Conservation (phyloP, 2,888 invertebrate genomes). For the Eupeodes luniger region DNA sequence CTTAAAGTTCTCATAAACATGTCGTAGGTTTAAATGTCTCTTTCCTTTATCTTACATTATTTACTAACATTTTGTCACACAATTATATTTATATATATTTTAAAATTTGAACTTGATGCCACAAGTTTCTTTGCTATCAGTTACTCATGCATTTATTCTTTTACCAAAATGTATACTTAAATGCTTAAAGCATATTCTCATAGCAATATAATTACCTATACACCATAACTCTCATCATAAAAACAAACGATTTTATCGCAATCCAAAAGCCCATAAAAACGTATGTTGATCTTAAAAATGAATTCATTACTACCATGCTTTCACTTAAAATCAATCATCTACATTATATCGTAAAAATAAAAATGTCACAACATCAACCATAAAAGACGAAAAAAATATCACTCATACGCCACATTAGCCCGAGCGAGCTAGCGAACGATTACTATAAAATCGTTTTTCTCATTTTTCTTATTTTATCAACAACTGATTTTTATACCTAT, state of each 20-base stretch:
- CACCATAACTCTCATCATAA: neutral
- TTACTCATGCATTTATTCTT: neutral
- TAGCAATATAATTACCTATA: neutral
- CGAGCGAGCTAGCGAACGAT: too few species aligned
- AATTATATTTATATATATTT: too few species aligned
- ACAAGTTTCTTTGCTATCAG: too few species aligned
- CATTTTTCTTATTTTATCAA: neutral
- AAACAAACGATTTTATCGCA: constrained; percentile 17
- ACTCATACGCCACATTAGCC: constrained; percentile 24
- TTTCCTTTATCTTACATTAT: too few species aligned
- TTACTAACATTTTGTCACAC: too few species aligned
- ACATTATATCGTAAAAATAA: constrained; percentile 20
- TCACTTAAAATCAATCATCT: constrained; percentile 18
- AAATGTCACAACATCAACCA: constrained; percentile 18
- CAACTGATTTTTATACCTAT: neutral
- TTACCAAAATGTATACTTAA: neutral
- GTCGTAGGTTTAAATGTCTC: too few species aligned
- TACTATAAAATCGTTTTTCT: neutral
- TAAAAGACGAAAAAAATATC: neutral
- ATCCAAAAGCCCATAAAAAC: neutral
- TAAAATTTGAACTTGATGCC: too few species aligned
- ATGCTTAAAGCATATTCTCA: neutral
- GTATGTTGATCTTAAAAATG: constrained; percentile 20
- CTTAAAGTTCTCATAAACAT: too few species aligned
- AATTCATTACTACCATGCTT: constrained; percentile 14